Percentiles rank a stretch among this genome's conserved stretches.
These are phyloP conservation scores for Bhutanitis thaidina DNA, from an alignment of 2,888 invertebrate genomes.

Conservation along the genomic window DNA sequence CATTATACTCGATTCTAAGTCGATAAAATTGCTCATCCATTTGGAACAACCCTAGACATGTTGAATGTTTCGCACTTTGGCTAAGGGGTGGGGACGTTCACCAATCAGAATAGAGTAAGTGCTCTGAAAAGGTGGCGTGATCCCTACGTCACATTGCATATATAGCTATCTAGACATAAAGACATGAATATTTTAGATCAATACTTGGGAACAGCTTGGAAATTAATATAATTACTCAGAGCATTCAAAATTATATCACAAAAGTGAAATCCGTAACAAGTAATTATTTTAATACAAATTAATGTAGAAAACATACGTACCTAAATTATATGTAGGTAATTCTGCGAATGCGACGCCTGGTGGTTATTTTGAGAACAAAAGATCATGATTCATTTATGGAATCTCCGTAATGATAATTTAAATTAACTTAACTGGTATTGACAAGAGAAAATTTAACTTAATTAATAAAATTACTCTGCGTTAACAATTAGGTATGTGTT, in stretches of 20 bases:
- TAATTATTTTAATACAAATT: no score
- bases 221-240: conserved; percentile 1
- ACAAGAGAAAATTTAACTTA: no score
- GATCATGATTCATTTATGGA: no score
- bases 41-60: conserved; percentile 49
- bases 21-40: conserved; percentile 20
- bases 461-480: no score
- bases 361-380: no score
- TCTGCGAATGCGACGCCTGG: no score
- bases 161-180: conserved; percentile 32
- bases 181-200: conserved; percentile 16
- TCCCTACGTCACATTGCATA: conserved; percentile 62
- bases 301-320: no score
- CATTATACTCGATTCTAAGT: conserved; percentile 1
- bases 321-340: no score
- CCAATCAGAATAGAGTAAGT: conserved; percentile 57
- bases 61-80: conserved; percentile 60
- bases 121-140: conserved; percentile 74
- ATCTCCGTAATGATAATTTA: no score
- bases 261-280: neutral
- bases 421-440: no score
- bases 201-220: conserved; percentile 31
- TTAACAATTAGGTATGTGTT: no score
- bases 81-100: conserved; percentile 47
- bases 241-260: neutral